phyloP scores from a whole-genome alignment of 2,113 vertebrate genomes.

The Hystrix brachyura region DNA sequence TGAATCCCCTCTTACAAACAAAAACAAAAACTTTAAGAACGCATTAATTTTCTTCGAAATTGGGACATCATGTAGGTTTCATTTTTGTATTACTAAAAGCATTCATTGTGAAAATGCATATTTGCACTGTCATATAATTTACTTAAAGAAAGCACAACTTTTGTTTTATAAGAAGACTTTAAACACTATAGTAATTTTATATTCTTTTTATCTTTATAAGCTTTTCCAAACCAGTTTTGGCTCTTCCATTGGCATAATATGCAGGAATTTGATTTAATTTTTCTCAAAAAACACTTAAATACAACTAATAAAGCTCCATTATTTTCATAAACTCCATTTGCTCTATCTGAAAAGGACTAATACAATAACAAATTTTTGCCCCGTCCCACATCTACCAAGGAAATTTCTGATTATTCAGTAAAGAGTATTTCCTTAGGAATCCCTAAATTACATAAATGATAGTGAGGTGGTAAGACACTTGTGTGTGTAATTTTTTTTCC shows the following conservation, averaged over 20 bases:
- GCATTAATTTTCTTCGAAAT: neutral
- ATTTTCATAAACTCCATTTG: neutral
- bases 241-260: neutral
- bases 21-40: neutral
- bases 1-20: neutral
- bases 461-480: neutral
- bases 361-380: neutral
- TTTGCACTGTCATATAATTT: constrained; percentile 59
- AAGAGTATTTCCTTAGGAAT: constrained; percentile 26
- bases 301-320: constrained; percentile 5
- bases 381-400: neutral
- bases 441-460: neutral
- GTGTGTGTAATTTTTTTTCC: neutral
- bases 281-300: constrained; percentile 35
- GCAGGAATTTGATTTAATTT: constrained; percentile 29
- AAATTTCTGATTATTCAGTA: constrained; percentile 30
- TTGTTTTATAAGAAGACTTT: neutral
- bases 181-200: neutral
- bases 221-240: constrained; percentile 44
- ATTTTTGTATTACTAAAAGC: constrained; percentile 28
- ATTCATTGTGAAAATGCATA: constrained; percentile 27
- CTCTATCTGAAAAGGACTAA: constrained; percentile 21
- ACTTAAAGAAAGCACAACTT: constrained; percentile 1
- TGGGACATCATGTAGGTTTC: neutral
- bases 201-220: constrained; percentile 22